Evolutionary conservation across 2,888 invertebrate genomes (phyloP).

Genomic region (Yponomeuta evonymella): DNA sequence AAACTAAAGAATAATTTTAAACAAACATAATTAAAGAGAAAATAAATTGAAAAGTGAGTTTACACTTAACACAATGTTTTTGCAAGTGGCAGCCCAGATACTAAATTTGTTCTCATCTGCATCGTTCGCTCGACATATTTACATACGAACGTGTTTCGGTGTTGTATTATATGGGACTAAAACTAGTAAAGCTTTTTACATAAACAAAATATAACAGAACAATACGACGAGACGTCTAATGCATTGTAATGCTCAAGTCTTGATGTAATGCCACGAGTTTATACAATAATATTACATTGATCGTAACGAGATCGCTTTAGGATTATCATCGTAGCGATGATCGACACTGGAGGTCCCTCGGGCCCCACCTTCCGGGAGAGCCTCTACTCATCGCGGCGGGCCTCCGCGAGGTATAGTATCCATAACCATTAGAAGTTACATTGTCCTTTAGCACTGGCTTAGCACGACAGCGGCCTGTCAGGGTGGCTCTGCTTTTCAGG

Average conservation of each 20-base stretch:
- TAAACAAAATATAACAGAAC: conserved; percentile 61
- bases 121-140: conserved; percentile 37
- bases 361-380: conserved; percentile 24
- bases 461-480: conserved; percentile 73
- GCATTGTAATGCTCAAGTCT: conserved; percentile 71
- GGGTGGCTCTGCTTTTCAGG: conserved; percentile 79
- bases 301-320: conserved; percentile 75
- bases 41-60: conserved; percentile 3
- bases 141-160: conserved; percentile 61
- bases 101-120: conserved; percentile 12
- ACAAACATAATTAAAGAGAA: conserved; percentile 15
- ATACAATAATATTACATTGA: conserved; percentile 64
- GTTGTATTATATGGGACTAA: conserved; percentile 53
- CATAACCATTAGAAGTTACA: conserved; percentile 22
- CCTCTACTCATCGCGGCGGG: background rate
- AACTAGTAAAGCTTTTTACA: conserved; percentile 75
- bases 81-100: conserved; percentile 22
- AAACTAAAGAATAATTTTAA: conserved; percentile 42
- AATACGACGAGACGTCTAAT: conserved; percentile 43
- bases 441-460: conserved; percentile 45
- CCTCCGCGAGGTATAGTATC: conserved; percentile 51
- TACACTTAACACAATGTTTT: conserved; percentile 17
- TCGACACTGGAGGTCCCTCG: conserved; percentile 60
- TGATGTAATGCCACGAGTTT: conserved; percentile 66
- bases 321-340: conserved; percentile 66